A percentile compares a stretch with the other conserved stretches of the same genome.
These are phyloP conservation scores for Penaeus monodon DNA, from an alignment of 2,888 invertebrate species.

Conservation along the genomic window DNA sequence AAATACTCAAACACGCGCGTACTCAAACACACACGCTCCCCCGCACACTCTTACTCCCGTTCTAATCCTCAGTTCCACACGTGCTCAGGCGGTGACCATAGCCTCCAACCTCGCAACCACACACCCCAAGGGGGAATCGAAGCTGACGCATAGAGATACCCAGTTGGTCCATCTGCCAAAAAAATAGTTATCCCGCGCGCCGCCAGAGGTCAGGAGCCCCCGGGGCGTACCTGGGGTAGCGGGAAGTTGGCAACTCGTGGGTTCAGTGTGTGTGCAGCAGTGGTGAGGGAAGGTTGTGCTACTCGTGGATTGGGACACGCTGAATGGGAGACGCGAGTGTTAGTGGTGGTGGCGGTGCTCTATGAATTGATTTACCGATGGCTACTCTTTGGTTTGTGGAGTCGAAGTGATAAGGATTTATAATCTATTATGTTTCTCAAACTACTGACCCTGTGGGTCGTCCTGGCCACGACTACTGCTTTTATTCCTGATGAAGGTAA, in stretches of 20 bases:
- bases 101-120: too few relatives aligned
- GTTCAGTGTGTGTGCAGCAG: constrained; percentile 38
- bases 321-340: constrained; percentile 37
- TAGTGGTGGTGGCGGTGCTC: too few relatives aligned
- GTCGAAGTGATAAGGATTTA: constrained; percentile 38
- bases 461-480: constrained; percentile 18
- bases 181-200: neutral
- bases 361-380: too few relatives aligned
- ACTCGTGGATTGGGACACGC: constrained; percentile 20
- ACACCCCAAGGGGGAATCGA: too few relatives aligned
- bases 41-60: too few relatives aligned
- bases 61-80: too few relatives aligned
- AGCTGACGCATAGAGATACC: too few relatives aligned
- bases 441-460: constrained; percentile 18
- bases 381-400: constrained; percentile 3
- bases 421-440: constrained; percentile 32
- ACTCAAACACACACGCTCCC: too few relatives aligned
- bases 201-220: constrained; percentile 36
- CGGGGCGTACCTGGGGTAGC: constrained; percentile 35
- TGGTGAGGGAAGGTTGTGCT: constrained; percentile 30
- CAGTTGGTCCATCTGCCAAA: too few relatives aligned
- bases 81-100: too few relatives aligned
- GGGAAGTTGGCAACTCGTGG: constrained; percentile 35
- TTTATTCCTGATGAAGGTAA: too few relatives aligned
- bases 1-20: too few relatives aligned